These are phyloP conservation scores for Drosophila anomalata DNA, from an alignment of 2,888 invertebrate genomes.

Conservation along the genomic window DNA sequence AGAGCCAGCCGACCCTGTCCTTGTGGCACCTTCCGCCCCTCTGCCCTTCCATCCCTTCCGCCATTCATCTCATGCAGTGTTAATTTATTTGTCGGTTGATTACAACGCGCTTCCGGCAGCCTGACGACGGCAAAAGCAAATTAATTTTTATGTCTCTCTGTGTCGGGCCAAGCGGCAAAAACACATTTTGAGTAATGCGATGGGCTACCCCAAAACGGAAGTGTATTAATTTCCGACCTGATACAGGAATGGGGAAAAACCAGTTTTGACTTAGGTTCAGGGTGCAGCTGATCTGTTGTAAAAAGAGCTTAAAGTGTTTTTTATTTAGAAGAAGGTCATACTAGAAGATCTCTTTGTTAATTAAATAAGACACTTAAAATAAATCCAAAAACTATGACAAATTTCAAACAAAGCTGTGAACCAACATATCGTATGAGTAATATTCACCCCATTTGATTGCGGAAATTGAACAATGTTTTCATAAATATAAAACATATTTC, in stretches of 20 bases:
- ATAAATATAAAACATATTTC: too few relatives aligned
- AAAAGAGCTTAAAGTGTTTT: not conserved
- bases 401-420: not conserved
- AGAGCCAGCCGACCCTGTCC: not conserved
- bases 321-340: not conserved
- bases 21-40: not conserved
- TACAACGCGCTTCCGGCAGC: slow-evolving; percentile 72
- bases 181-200: slow-evolving; percentile 67
- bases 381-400: too few relatives aligned
- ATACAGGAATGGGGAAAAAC: slow-evolving; percentile 5
- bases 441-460: too few relatives aligned
- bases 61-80: slow-evolving; percentile 43
- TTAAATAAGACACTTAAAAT: not conserved
- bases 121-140: slow-evolving; percentile 70
- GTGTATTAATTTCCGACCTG: slow-evolving; percentile 72
- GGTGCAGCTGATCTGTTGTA: slow-evolving; percentile 11
- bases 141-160: slow-evolving; percentile 71
- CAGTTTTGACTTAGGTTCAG: slow-evolving; percentile 10
- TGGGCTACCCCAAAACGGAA: slow-evolving; percentile 58
- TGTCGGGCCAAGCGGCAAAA: slow-evolving; percentile 41
- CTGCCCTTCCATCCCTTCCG: slow-evolving; percentile 5
- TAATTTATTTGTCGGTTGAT: slow-evolving; percentile 79
- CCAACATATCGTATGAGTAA: too few relatives aligned
- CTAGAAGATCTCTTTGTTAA: not conserved
- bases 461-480: too few relatives aligned